Evolutionary conservation across 2,113 vertebrate species (phyloP).

Genomic region (Phycodurus eques): DNA sequence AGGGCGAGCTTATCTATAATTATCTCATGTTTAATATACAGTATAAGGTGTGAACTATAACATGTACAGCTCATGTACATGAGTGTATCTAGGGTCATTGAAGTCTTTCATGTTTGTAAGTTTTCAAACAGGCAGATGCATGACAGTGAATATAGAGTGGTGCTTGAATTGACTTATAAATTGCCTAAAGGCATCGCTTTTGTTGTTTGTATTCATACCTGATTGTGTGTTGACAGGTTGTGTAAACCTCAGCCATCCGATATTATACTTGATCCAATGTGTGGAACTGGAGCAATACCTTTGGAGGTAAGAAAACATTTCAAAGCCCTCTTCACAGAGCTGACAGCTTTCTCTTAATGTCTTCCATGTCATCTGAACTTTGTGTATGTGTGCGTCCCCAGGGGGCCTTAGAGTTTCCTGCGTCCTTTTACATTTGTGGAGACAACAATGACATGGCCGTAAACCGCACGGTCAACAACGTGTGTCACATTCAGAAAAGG

Average conservation of each 20-base stretch:
- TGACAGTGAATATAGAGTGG: background rate
- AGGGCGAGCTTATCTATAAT: background rate
- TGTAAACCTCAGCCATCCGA: conserved; percentile 87
- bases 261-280: conserved; percentile 95
- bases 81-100: background rate
- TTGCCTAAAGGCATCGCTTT: background rate
- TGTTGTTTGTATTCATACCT: background rate
- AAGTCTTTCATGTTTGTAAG: background rate
- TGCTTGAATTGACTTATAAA: background rate
- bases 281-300: conserved; percentile 94
- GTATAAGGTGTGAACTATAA: background rate
- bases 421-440: conserved; percentile 88
- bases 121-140: background rate
- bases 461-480: conserved; percentile 89
- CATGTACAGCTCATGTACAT: background rate
- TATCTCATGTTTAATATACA: background rate
- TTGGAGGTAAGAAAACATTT: conserved; percentile 83
- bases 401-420: conserved; percentile 87
- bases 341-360: background rate
- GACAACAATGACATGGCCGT: conserved; percentile 92
- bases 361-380: background rate
- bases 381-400: conserved; percentile 44
- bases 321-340: background rate
- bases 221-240: conserved; percentile 74
- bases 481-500: conserved; percentile 85